A percentile compares a stretch with the other conserved stretches of the same genome.
phyloP scores from a whole-genome alignment of 2,888 invertebrate genomes.

The Yponomeuta malinellus region DNA sequence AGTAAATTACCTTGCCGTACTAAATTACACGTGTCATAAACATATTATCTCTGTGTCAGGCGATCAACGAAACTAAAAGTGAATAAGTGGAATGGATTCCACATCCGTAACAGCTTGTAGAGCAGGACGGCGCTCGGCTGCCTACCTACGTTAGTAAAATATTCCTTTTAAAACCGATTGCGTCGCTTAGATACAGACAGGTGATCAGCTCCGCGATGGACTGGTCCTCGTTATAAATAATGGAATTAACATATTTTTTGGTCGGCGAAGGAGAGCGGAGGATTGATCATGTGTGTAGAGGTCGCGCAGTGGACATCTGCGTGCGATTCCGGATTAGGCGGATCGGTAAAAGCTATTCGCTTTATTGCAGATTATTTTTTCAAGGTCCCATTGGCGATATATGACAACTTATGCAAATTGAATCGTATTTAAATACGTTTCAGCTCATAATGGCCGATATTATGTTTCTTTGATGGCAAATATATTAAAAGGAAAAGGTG shows the following conservation, averaged over 20 bases:
- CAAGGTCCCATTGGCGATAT: conserved; percentile 37
- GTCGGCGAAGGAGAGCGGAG: conserved; percentile 17
- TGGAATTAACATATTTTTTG: conserved; percentile 49
- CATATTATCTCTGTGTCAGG: background rate
- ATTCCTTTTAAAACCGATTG: conserved; percentile 1
- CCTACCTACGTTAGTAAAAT: conserved; percentile 2
- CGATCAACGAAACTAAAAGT: background rate
- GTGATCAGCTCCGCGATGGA: conserved; percentile 7
- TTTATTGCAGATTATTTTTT: conserved; percentile 45
- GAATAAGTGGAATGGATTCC: background rate
- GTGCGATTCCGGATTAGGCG: conserved; percentile 48
- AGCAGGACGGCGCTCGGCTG: background rate
- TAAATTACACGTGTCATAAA: background rate
- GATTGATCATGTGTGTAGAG: conserved; percentile 49
- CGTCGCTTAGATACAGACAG: conserved; percentile 11
- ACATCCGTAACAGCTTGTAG: background rate
- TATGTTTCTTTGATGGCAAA: background rate
- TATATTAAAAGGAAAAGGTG: background rate
- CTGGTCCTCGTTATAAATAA: conserved; percentile 43
- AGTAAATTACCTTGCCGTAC: background rate
- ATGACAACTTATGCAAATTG: conserved; percentile 14
- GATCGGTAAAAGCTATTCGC: conserved; percentile 24
- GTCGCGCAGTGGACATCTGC: conserved; percentile 51
- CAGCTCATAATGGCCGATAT: background rate
- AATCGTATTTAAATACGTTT: background rate